Base-by-base conservation (phyloP, 2,797 vertebrate species). In the Enteromius fasciolatus region DNA sequence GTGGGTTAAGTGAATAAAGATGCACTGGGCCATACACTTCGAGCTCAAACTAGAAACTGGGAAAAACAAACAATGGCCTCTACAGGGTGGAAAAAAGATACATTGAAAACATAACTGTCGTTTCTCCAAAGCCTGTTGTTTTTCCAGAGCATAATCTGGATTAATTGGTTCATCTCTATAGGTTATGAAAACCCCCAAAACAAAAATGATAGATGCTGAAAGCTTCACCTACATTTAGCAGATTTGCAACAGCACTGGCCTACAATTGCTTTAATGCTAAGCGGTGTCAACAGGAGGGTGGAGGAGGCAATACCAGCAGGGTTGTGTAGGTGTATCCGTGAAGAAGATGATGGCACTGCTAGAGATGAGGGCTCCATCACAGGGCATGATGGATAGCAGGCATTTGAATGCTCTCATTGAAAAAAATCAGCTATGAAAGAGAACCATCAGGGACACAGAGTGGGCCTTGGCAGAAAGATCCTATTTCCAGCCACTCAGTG, bases 401-500 rank as follows among this genome's bases (percentile, higher is more conserved):
- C 50, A 84, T 82, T 44, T 77, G 76, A 85, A 81, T 80, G 77
- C 74, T 64, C 41, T 86, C 80, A 86, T 77, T 86, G 80, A 36
- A 41, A 48, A 72, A 83, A 83, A 86, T 82, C 78, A 46, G 78
- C 86, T 86, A 78, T 48, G 67, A 69, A 48, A 66, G 67, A 86
- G 76, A 64, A 77, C 69, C 59, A 79, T 63, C 69, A 63, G 23
- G 54, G 79, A 70, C n/a, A 23, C 85, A 72, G 76, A 77, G 67
- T 59, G 41, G 61, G 36, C 36, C 50, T 52, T 61, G 48, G 83
- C 81, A 82, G 85, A 86, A 54, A 64, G 57, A 87, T 84, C 78
- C 72, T 76, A 85, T 86, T 86, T 85, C 82, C 59, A 78, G 76
- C 72, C 79, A 91, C 88, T 90, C 89, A 77, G 85, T 73, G 78